Percentiles rank a stretch among this genome's conserved stretches.
Conservation (phyloP, 2,888 invertebrate genomes). For the Chloromyia formosa region DNA sequence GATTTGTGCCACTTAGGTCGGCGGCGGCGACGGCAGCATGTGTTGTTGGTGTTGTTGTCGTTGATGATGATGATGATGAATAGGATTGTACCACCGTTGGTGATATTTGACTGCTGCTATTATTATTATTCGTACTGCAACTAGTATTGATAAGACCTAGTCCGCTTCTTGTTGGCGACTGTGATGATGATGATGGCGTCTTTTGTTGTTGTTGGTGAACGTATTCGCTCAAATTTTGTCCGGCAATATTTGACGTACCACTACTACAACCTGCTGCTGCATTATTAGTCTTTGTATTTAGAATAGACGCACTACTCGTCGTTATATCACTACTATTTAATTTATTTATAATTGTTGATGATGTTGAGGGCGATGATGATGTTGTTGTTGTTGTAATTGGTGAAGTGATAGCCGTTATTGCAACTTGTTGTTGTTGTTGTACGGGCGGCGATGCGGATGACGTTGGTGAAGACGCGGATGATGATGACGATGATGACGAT, state of each 20-base stretch:
- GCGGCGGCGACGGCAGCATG: background rate
- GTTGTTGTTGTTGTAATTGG: slow-evolving; percentile 35
- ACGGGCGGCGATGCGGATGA: background rate
- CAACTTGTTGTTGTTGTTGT: slow-evolving; percentile 4
- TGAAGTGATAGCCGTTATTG: background rate
- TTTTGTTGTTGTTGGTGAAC: slow-evolving; percentile 47
- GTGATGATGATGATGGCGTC: slow-evolving; percentile 48
- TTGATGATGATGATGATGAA: slow-evolving; percentile 50
- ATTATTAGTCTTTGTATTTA: slow-evolving; percentile 21
- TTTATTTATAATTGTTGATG: slow-evolving; percentile 38
- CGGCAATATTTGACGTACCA: slow-evolving; percentile 2
- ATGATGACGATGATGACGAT: slow-evolving; percentile 35
- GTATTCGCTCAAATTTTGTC: slow-evolving; percentile 28
- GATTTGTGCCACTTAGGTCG: slow-evolving; percentile 46
- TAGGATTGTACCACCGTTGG: slow-evolving; percentile 46
- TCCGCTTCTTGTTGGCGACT: slow-evolving; percentile 39
- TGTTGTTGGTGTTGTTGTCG: slow-evolving; percentile 53
- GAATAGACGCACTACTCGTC: slow-evolving; percentile 28
- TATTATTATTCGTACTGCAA: slow-evolving; percentile 48
- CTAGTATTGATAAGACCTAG: slow-evolving; percentile 47
- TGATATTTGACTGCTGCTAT: slow-evolving; percentile 44
- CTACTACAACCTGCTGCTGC: background rate
- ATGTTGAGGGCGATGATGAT: slow-evolving; percentile 35
- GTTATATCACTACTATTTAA: slow-evolving; percentile 40
- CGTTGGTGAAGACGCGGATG: slow-evolving; percentile 25